Evolutionary conservation across 2,113 vertebrate genomes (phyloP), one percentile per base, ranked within the genome.

Genomic region (Marmota flaviventris): DNA sequence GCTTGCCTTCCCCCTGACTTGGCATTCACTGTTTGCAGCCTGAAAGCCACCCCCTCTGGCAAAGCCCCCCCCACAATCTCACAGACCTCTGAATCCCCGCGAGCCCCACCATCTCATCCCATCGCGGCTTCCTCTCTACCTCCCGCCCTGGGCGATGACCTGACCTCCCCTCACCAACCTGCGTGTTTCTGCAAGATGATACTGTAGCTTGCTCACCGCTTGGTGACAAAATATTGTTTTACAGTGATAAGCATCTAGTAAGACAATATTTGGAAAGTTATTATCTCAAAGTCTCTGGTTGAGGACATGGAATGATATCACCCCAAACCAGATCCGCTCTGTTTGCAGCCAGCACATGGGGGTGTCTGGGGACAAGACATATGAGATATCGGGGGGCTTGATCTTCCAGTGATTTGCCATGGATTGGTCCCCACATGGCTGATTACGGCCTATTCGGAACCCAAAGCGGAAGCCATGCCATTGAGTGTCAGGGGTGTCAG

Each of bases 181-280:
- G 48, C 9, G 7, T 53, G 51, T 22, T 88, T 93, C 92, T 98
- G 97, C 90, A 95, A 98, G 90, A 51, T 14, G 97, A 97, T 91
- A 92, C 95, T 72, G 37, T 48, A 93, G 85, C 92, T 96, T 94
- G 96, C 75, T 94, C 76, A 32, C 10, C 79, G 92, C 69, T 73
- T 77, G 81, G 67, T 97, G 93, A 96, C 93, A 89, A 97, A 98
- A 98, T 95, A 58, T 97, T 94, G 91, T 90, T 98, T 96, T 97
- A 97, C 96, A 97, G 72, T 20, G 96, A 98, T 95, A 98, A 97
- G 96, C 63, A 96, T 97, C 97, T 91, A 72, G 85, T 34, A 96
- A 95, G 97, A 97, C 77, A 84, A 93, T 97, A 91, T 97, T 98
- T 98, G 91, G 97, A 97, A 88, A 97, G 97, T 97, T 85, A 96